Base-by-base conservation (phyloP, 1,140 invertebrate species). In the Mylabris phalerata region DNA sequence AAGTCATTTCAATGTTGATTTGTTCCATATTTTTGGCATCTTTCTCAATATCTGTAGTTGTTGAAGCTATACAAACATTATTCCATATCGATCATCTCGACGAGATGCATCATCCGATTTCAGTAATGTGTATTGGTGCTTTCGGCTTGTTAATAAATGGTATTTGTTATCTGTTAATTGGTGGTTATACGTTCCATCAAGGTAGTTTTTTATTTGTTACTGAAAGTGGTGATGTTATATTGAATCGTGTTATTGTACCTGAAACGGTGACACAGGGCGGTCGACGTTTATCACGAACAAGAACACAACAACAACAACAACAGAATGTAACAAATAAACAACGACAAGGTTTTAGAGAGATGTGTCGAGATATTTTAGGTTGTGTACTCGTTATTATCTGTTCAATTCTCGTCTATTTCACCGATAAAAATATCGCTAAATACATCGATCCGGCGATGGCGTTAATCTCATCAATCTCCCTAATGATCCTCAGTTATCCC, bases 1-100 rank as follows among this genome's bases (percentile, higher is more conserved):
- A 94, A 66, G 86, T 95, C 1, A 74, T 93, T 4, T 87, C 85
- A 44, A 86, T 88, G 77, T 75, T 92, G 9, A 83, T 87, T n/a
- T 89, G 88, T 41, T 90, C 86, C 69, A 85, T 92, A 10, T 88
- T 94, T 59, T 78, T 94, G 52, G 83, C 84, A 1, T 92, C 92
- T 0, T 82, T 94, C 32, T 88, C 88, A 45, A 90, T 94, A 64
- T 90, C 90, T 0, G 72, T 93, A 9, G 68, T 90, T 1, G 83
- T 93, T 0, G 91, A 93, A 72, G 84, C 89, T 0, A 62, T 93
- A 7, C 90, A 93, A 68, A 88, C 87, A 1, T 75, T 89, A 11
- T 77, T 88, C 0, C 88, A 92, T 63, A 89, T 89, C 2, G 81
- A 84, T 52, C 88, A 90, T 68, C 77, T 85, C 59, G 87, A 92